Conservation (phyloP, 2,888 invertebrate genomes). For the Eilema sororculum region DNA sequence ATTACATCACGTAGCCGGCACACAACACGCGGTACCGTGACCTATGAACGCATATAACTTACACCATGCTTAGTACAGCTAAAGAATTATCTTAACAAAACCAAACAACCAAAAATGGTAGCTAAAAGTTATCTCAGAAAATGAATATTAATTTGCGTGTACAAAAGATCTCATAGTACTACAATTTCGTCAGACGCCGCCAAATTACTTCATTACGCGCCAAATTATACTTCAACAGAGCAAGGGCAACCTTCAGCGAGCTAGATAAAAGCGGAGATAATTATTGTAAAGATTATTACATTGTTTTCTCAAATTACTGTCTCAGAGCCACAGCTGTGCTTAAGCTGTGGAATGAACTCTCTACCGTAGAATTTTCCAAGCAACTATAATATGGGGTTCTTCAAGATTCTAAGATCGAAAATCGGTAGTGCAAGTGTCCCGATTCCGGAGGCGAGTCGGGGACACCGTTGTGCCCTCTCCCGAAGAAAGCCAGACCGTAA, state of each 20-base stretch:
- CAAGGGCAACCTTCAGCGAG: slow-evolving; percentile 37
- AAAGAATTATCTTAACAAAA: neutral
- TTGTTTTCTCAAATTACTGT: neutral
- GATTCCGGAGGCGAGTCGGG: too few relatives aligned
- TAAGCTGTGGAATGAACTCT: too few relatives aligned
- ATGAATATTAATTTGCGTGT: slow-evolving; percentile 32
- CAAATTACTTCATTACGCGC: slow-evolving; percentile 54
- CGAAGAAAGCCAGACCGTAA: too few relatives aligned
- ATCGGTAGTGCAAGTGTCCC: too few relatives aligned
- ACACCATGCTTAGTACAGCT: too few relatives aligned
- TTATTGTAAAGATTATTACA: slow-evolving; percentile 12
- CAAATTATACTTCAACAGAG: slow-evolving; percentile 53
- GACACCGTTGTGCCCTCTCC: too few relatives aligned
- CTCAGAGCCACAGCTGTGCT: neutral
- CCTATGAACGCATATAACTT: too few relatives aligned
- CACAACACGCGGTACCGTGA: too few relatives aligned
- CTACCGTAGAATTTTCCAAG: too few relatives aligned
- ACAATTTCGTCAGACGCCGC: slow-evolving; percentile 46
- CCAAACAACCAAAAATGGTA: neutral
- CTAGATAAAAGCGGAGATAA: slow-evolving; percentile 26
- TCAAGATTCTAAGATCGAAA: too few relatives aligned
- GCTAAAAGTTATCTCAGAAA: slow-evolving; percentile 28
- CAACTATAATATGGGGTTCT: too few relatives aligned
- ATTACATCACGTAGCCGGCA: too few relatives aligned
- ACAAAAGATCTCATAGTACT: slow-evolving; percentile 40